Evolutionary conservation across 2,797 vertebrate genomes (phyloP).

Genomic region (Botia kubotai): DNA sequence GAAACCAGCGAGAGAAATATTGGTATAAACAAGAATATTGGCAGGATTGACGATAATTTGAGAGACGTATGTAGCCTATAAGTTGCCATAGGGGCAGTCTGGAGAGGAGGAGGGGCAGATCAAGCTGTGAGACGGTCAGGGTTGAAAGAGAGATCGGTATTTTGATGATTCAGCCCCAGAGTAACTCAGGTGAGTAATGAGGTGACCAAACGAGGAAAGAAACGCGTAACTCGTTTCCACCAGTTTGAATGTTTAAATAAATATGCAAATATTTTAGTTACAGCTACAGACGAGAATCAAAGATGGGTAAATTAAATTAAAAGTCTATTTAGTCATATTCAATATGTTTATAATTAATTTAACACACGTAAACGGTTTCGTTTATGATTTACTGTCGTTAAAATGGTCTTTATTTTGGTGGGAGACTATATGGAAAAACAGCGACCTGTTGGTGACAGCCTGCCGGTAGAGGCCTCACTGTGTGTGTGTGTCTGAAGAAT

Average conservation of each 20-base stretch:
- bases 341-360: neutral
- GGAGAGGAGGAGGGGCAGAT: neutral
- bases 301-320: neutral
- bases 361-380: too few species aligned
- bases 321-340: neutral
- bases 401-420: too few species aligned
- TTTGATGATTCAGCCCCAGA: neutral
- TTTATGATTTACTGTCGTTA: too few species aligned
- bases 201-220: neutral
- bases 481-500: neutral
- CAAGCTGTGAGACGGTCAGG: neutral
- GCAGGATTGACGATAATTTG: neutral
- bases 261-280: neutral
- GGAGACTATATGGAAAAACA: neutral
- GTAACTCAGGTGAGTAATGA: conserved; percentile 8
- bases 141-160: neutral
- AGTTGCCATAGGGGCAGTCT: neutral
- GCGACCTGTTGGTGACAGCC: neutral
- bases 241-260: neutral
- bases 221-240: neutral
- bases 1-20: neutral
- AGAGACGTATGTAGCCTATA: neutral
- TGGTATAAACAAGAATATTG: neutral
- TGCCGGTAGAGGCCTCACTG: neutral
- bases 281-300: neutral